A percentile compares a stretch with the other conserved stretches of the same genome.
These are phyloP conservation scores for Panopea generosa DNA, from an alignment of 2,888 invertebrate genomes.

Conservation along the genomic window DNA sequence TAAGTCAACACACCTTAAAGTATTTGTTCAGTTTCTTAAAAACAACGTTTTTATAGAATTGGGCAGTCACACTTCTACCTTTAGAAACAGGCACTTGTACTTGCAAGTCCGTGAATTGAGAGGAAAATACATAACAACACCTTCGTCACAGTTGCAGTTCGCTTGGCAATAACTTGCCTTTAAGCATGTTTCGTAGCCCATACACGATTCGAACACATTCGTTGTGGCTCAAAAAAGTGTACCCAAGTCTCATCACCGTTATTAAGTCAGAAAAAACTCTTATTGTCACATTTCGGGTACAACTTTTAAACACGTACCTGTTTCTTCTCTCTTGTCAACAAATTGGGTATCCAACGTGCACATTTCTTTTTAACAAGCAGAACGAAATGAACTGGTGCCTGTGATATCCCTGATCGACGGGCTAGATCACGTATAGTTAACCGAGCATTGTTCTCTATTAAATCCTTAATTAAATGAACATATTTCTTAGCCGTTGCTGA, in stretches of 20 bases:
- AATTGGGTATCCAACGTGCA: not conserved
- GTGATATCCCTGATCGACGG: not conserved
- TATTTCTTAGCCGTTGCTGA: too few relatives aligned
- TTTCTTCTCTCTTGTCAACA: not conserved
- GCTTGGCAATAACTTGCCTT: conserved; percentile 5
- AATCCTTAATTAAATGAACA: too few relatives aligned
- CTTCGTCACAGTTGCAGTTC: not conserved
- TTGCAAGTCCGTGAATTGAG: not conserved
- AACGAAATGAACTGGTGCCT: not conserved
- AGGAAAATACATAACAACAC: conserved; percentile 1
- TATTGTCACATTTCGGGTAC: too few relatives aligned
- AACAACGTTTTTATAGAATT: conserved; percentile 8
- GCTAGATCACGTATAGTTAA: too few relatives aligned
- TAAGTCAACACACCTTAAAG: conserved; percentile 3
- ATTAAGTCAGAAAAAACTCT: not conserved
- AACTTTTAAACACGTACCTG: not conserved
- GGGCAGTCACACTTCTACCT: conserved; percentile 12
- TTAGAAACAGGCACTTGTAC: not conserved
- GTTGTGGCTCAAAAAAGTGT: conserved; percentile 9
- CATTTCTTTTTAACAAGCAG: not conserved
- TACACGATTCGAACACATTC: conserved; percentile 2
- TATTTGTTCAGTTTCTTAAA: conserved; percentile 14
- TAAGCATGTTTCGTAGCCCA: conserved; percentile 3
- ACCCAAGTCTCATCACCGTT: conserved; percentile 8
- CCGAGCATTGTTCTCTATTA: too few relatives aligned